A percentile compares a stretch with the other conserved stretches of the same genome.
phyloP scores from a whole-genome alignment of 2,113 vertebrate genomes.

The Paramormyrops kingsleyae region DNA sequence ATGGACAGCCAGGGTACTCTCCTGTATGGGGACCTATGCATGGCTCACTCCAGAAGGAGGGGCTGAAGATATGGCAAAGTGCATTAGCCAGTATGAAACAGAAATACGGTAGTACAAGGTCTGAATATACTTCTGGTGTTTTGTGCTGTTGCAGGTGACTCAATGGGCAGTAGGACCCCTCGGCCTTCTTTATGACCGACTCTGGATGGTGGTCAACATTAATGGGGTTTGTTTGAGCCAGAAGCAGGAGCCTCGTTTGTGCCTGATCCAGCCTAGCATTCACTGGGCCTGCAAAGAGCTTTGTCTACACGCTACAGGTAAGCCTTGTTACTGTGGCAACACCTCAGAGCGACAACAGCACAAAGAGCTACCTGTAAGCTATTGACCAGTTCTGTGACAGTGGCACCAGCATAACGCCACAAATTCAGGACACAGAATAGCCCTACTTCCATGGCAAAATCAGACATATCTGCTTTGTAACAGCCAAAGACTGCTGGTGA shows the following conservation, averaged over 20 bases:
- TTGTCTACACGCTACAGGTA: constrained; percentile 48
- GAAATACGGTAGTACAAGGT: not conserved
- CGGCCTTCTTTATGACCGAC: constrained; percentile 82
- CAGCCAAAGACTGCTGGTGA: not conserved
- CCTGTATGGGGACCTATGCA: not conserved
- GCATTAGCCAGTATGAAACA: not conserved
- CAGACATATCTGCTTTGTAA: not conserved
- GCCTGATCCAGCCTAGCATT: constrained; percentile 76
- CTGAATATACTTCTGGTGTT: not conserved
- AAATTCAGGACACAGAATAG: not conserved
- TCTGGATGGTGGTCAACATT: constrained; percentile 92
- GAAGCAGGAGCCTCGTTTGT: constrained; percentile 81
- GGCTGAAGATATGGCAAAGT: not conserved
- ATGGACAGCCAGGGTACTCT: not conserved
- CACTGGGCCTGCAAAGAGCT: constrained; percentile 66
- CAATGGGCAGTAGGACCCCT: constrained; percentile 78
- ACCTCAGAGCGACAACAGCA: constrained; percentile 30
- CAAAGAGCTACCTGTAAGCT: not conserved
- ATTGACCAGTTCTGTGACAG: constrained; percentile 20
- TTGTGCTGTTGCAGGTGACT: constrained; percentile 65
- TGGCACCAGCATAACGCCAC: not conserved
- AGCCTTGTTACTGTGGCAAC: not conserved
- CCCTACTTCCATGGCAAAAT: not conserved
- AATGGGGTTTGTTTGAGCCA: constrained; percentile 88
- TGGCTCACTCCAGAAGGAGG: not conserved